phyloP scores from a whole-genome alignment of 2,797 vertebrate genomes.

The Vipera latastei region DNA sequence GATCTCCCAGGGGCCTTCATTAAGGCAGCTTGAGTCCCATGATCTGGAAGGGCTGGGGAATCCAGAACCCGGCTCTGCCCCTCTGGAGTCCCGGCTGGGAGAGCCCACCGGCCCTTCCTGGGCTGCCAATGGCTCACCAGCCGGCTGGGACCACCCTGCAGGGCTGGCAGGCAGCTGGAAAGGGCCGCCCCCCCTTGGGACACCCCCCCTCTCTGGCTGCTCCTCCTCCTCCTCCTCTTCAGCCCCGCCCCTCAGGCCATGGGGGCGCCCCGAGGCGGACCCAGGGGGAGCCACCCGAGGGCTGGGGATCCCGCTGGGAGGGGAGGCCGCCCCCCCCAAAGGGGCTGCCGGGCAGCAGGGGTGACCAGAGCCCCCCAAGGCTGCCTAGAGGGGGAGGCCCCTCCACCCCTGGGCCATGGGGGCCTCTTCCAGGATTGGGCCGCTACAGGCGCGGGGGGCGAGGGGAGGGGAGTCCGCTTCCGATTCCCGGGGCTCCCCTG shows the following conservation, averaged over 20 bases:
- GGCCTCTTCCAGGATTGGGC: too few relatives aligned
- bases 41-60: conserved; percentile 2
- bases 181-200: not conserved
- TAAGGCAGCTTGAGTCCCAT: conserved; percentile 37
- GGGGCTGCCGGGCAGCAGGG: not conserved
- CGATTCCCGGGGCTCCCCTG: not conserved
- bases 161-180: not conserved
- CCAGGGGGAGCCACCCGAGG: not conserved
- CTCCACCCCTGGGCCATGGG: too few relatives aligned
- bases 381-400: not conserved
- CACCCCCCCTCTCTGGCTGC: not conserved
- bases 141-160: not conserved
- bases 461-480: not conserved
- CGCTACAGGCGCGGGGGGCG: not conserved
- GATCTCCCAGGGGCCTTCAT: conserved; percentile 20
- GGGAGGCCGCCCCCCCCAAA: not conserved
- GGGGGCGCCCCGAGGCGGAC: not conserved
- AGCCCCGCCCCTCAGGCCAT: not conserved
- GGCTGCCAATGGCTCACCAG: not conserved
- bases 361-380: not conserved
- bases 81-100: not conserved
- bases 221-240: not conserved
- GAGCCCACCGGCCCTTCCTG: not conserved
- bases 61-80: not conserved
- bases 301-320: not conserved